Percentiles rank a stretch among this genome's conserved stretches.
phyloP scores from a whole-genome alignment of 2,888 invertebrate genomes.

The Lasioglossum figueresi region DNA sequence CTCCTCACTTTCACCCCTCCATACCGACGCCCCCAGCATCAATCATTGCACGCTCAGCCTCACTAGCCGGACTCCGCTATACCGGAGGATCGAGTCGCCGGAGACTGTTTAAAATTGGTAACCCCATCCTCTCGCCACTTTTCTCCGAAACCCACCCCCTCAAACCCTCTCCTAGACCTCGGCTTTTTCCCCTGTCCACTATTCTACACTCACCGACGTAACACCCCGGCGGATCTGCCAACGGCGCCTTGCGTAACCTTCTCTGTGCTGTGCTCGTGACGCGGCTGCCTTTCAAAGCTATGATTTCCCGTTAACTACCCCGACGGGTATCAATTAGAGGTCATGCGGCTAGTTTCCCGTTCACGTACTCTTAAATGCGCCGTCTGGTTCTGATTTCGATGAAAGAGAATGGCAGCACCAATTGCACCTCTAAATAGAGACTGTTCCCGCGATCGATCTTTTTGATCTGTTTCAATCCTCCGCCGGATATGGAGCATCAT shows the following conservation, averaged over 20 bases:
- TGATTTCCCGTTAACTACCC: slow-evolving; percentile 69
- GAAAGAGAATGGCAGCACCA: slow-evolving; percentile 38
- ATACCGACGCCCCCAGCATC: slow-evolving; percentile 78
- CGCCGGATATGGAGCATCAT: neutral
- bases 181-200: slow-evolving; percentile 20
- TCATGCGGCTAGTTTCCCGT: slow-evolving; percentile 47
- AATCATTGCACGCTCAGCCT: slow-evolving; percentile 80
- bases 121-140: slow-evolving; percentile 32
- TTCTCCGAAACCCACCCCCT: neutral
- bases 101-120: slow-evolving; percentile 75
- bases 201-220: slow-evolving; percentile 24
- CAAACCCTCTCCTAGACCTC: neutral
- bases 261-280: slow-evolving; percentile 49
- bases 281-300: slow-evolving; percentile 64
- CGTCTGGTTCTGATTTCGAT: slow-evolving; percentile 54
- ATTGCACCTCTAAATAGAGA: slow-evolving; percentile 18
- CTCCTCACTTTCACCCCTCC: slow-evolving; percentile 68
- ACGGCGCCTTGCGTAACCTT: slow-evolving; percentile 54
- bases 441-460: slow-evolving; percentile 3
- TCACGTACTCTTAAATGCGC: slow-evolving; percentile 55
- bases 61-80: slow-evolving; percentile 70
- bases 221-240: slow-evolving; percentile 49
- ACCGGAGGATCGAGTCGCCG: slow-evolving; percentile 72
- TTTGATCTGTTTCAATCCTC: neutral
- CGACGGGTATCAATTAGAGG: slow-evolving; percentile 69